Percentiles rank a stretch among this genome's conserved stretches.
These are phyloP conservation scores for Zoanthus sansibaricus DNA, from an alignment of 92 coral and sea anemone genomes.

Conservation along the genomic window DNA sequence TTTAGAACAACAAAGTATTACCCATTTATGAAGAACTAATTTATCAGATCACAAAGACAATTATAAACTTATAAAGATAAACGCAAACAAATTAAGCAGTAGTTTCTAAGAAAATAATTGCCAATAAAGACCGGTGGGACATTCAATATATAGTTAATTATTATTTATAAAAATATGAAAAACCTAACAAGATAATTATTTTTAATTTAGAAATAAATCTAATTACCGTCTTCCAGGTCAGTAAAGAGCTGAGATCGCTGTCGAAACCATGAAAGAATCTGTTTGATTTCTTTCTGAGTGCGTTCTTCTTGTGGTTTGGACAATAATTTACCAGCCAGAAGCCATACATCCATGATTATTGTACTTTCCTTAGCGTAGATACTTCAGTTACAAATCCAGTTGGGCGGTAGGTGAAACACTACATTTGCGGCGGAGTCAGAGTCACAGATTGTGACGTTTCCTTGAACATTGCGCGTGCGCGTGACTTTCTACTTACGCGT, in stretches of 20 bases:
- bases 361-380: neutral
- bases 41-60: no score
- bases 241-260: slow-evolving; percentile 41
- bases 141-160: no score
- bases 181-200: no score
- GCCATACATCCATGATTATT: neutral
- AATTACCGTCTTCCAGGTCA: slow-evolving; percentile 43
- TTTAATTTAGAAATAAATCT: neutral
- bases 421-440: neutral
- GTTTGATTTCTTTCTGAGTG: slow-evolving; percentile 16
- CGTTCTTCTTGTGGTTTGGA: slow-evolving; percentile 41
- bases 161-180: no score
- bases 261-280: slow-evolving; percentile 37
- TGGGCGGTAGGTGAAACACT: neutral
- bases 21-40: no score
- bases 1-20: no score
- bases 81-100: no score
- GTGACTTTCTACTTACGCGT: neutral
- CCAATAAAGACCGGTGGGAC: no score
- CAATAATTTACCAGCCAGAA: slow-evolving; percentile 26
- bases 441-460: neutral
- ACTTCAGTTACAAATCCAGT: neutral
- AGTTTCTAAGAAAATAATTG: no score
- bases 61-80: no score
- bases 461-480: neutral